These are phyloP conservation scores for Pentamera pediparva DNA, from an alignment of 53 echinoderm and acorn worm genomes.

Conservation along the genomic window DNA sequence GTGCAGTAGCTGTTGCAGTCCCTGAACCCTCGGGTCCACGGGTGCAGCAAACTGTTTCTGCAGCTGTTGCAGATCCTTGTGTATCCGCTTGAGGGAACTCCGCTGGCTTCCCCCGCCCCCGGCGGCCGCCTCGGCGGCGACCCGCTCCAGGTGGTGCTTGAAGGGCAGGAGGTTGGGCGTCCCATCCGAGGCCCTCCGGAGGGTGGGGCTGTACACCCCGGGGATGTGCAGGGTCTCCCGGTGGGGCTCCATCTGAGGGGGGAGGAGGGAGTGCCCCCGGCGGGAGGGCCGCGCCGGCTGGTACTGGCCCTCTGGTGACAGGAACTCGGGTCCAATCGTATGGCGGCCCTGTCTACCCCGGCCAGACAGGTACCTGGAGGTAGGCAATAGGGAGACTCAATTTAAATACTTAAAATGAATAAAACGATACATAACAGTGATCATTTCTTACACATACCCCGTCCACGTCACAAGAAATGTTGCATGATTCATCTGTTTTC, in stretches of 20 bases:
- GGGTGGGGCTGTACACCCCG: slow-evolving; percentile 37
- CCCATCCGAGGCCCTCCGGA: slow-evolving; percentile 80
- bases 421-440: too few relatives aligned
- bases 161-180: slow-evolving; percentile 64
- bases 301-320: slow-evolving; percentile 3
- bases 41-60: slow-evolving; percentile 55
- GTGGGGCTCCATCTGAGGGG: slow-evolving; percentile 46
- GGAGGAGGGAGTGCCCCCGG: slow-evolving; percentile 47
- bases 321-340: slow-evolving; percentile 70
- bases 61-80: slow-evolving; percentile 85
- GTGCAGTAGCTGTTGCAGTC: slow-evolving; percentile 83
- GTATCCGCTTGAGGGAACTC: slow-evolving; percentile 92
- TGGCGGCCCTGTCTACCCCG: slow-evolving; percentile 58
- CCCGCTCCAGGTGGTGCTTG: slow-evolving; percentile 59
- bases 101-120: slow-evolving; percentile 67
- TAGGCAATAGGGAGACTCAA: background rate
- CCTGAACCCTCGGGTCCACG: slow-evolving; percentile 55
- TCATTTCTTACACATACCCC: too few relatives aligned
- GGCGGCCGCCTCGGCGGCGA: slow-evolving; percentile 58
- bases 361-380: slow-evolving; percentile 58
- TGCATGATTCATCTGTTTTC: too few relatives aligned
- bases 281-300: slow-evolving; percentile 36
- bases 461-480: too few relatives aligned
- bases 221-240: slow-evolving; percentile 51
- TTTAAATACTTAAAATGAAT: too few relatives aligned